These are phyloP conservation scores for Hypena proboscidalis DNA, from an alignment of 2,888 invertebrate genomes.

Conservation along the genomic window DNA sequence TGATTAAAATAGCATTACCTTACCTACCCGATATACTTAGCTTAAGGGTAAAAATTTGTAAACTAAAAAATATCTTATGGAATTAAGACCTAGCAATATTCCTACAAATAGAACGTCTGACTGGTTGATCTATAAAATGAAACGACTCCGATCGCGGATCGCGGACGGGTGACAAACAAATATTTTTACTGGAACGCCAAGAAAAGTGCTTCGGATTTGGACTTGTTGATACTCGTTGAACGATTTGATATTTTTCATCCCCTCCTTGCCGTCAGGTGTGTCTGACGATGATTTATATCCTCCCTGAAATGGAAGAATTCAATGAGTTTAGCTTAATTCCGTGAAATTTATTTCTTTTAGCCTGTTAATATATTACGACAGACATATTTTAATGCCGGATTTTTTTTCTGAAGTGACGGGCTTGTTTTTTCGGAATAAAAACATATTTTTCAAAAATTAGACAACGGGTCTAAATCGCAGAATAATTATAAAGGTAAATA, in stretches of 20 bases:
- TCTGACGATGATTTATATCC: slow-evolving; percentile 76
- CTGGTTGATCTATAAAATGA: slow-evolving; percentile 30
- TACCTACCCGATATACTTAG: too few species aligned
- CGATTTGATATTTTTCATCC: slow-evolving; percentile 72
- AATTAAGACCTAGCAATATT: slow-evolving; percentile 17
- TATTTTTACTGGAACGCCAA: slow-evolving; percentile 30
- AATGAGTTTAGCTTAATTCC: slow-evolving; percentile 61
- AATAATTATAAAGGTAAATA: too few species aligned
- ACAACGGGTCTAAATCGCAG: too few species aligned
- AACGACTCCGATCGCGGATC: slow-evolving; percentile 12
- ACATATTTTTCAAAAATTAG: too few species aligned
- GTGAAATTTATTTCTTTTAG: slow-evolving; percentile 54
- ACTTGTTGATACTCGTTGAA: slow-evolving; percentile 64
- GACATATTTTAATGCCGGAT: slow-evolving; percentile 18
- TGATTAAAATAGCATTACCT: too few species aligned
- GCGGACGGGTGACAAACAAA: slow-evolving; percentile 26
- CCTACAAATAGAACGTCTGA: slow-evolving; percentile 34
- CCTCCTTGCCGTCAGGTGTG: slow-evolving; percentile 67
- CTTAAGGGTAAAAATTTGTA: too few species aligned
- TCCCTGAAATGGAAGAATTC: slow-evolving; percentile 66
- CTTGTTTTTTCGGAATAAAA: slow-evolving; percentile 28
- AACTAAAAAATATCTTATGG: too few species aligned
- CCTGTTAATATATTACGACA: too few species aligned
- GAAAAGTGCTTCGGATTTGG: slow-evolving; percentile 45
- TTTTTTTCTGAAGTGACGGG: slow-evolving; percentile 23